Base-by-base conservation (phyloP, 2,797 vertebrate species). In the Prionace glauca region DNA sequence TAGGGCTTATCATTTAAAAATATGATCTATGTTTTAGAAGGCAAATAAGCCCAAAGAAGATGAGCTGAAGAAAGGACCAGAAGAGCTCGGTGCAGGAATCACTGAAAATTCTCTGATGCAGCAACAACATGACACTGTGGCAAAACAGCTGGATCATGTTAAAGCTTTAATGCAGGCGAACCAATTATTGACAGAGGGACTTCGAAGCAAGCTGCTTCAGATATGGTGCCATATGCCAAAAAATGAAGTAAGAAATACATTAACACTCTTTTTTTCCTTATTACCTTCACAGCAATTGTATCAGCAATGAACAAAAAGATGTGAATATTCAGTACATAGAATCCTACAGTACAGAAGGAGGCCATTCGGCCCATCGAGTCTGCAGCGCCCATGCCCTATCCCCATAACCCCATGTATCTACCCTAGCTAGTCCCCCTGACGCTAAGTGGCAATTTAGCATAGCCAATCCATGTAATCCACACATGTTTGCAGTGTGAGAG, bases 121-220 rank as follows among this genome's bases (percentile, higher is more conserved):
- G 45, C 69, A 56, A 45, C 93, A 72, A 8, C 92, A 95, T 20
- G 69, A 95, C 32, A 16, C 45, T 5, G 71, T 95, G 69, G 14
- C 69, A n/a, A 95, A 95, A 32, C 93, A 95, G 69, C 71, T 95
- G 26, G 50, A 56, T 45, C 41, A 95, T 12, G 69, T 95, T 32
- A 74, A 95, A 60, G 69, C 93, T 50, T 72, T 95, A 74, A 74
- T 95, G 45, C 69, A 95, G 26, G 41, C 93, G 56, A 74, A 95
- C 11, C 93, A 95, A 95, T 45, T 74, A 74, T 74, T 95, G 71
- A 77, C 93, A 32, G 93, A 95, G 10, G 93, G 32, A 45, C 93
- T 95, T 74, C 45, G 71, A 77, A 95, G 24, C 29, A 95, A 95
- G 50, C 50, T 95, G 71, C 93, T 95, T 95, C 93, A 95, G 45